Evolutionary conservation across 2,888 invertebrate genomes (phyloP), one percentile per base, ranked within the genome.

Genomic region (Eupithecia centaureata): DNA sequence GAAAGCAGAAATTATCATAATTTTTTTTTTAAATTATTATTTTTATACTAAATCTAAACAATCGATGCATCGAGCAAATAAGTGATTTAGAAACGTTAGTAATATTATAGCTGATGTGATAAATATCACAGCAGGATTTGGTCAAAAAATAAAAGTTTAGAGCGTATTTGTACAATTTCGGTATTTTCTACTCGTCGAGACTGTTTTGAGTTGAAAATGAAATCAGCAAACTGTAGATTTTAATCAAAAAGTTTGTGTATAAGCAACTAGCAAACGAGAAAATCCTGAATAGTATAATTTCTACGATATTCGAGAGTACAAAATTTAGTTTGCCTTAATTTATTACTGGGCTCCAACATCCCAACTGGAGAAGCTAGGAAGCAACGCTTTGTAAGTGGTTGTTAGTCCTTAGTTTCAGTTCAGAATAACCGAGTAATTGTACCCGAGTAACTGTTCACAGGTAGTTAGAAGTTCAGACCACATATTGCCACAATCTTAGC

Each of bases 321-420:
- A 54, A 65, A 52, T 54, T 67, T 33, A 67, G 60, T 71, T 63
- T 57, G 56, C 15, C 25, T 51, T 38, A 51, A 64, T 57, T 67
- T 42, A 67, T 35, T 22, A 22, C 32, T 15, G 33, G 32, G 27
- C 22, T 56, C 13, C 28, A 68, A 61, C 60, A 51, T 52, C 56
- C 33, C 35, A 54, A 62, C 59, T 47, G 10, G 22, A 25, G 8
- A 18, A 56, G 51, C 32, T 63, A 52, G 52, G 12, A 65, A 52
- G 61, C 61, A 61, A 42, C 13, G 59, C 27, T 61, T 56, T 18
- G 58, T 61, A 61, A 58, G 32, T 61, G 59, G 65, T 52, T 61
- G 33, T 70, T 68, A 70, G 64, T 67, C 42, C 12, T 28, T 51
- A 67, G 66, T 70, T 71, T 42, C 25, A 18, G 65, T 61, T 59